A percentile compares a stretch with the other conserved stretches of the same genome.
phyloP scores from a whole-genome alignment of 2,113 vertebrate genomes.

The Gambusia affinis region DNA sequence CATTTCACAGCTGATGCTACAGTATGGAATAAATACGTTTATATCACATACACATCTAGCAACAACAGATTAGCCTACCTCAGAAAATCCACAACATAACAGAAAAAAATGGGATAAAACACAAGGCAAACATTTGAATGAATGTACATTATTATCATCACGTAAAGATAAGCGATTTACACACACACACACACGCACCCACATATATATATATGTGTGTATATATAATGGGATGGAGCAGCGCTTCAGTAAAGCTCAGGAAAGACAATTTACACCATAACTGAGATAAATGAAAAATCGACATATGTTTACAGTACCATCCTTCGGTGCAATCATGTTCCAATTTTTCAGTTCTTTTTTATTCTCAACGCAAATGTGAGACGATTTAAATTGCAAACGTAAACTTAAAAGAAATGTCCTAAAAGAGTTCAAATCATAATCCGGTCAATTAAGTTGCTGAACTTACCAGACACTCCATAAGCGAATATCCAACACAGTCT shows the following conservation, averaged over 20 bases:
- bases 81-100: background rate
- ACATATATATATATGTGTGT: no score
- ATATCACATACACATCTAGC: no score
- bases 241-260: background rate
- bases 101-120: background rate
- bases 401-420: background rate
- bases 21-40: background rate
- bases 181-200: no score
- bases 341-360: background rate
- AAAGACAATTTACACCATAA: background rate
- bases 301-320: background rate
- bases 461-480: constrained; percentile 64
- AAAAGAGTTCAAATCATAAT: background rate
- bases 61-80: background rate
- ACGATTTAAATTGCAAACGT: background rate
- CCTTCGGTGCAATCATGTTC: background rate
- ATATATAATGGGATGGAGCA: background rate
- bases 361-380: background rate
- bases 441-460: constrained; percentile 3
- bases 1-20: background rate
- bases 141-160: background rate
- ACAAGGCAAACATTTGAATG: background rate
- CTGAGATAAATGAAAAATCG: background rate
- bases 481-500: no score
- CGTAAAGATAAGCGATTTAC: background rate